Evolutionary conservation across 1,140 invertebrate species (phyloP), one percentile per base, ranked within the genome.

Genomic region (Platyscapa corneri): DNA sequence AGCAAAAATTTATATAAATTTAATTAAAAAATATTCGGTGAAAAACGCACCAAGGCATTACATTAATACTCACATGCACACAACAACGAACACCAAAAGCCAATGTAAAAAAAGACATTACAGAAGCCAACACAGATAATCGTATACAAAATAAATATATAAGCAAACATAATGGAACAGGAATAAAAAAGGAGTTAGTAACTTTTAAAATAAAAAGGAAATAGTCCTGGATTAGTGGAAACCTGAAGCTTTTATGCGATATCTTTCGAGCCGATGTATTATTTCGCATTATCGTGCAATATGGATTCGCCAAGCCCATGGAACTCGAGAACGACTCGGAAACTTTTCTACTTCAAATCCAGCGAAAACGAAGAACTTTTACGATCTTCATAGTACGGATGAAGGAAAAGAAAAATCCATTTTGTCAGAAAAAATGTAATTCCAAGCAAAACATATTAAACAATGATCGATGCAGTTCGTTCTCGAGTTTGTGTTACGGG

Each of bases 61-160:
- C 84, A 85, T 76, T 53, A 74, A 79, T 64, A 79, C 16, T 82
- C 42, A 83, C 89, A 90, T 90, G 89, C 90, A 90, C 65, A 90
- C 89, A 90, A 91, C 87, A 89, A 88, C 87, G 75, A 91, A 91
- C 90, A 90, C 88, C 77, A 81, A 88, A 89, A 88, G 89, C 89
- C 76, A 86, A 84, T 81, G 56, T 67, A 88, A 83, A 72, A 86
- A 76, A 53, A 18, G 72, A 86, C 85, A 46, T 46, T 37, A 30
- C 53, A 83, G 76, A 86, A 86, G 76, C 81, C 20, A 83, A 83
- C 49, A 83, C 34, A 82, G 12, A 74, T 56, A 80, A 64, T 64
- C 18, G 23, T 32, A 65, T 83, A 74, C 84, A 85, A 83, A 82
- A 86, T 83, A 85, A 75, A 84, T 86, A 75, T 64, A 85, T 86